Evolutionary conservation across 2,113 vertebrate genomes (phyloP).

Genomic region (Progne subis): DNA sequence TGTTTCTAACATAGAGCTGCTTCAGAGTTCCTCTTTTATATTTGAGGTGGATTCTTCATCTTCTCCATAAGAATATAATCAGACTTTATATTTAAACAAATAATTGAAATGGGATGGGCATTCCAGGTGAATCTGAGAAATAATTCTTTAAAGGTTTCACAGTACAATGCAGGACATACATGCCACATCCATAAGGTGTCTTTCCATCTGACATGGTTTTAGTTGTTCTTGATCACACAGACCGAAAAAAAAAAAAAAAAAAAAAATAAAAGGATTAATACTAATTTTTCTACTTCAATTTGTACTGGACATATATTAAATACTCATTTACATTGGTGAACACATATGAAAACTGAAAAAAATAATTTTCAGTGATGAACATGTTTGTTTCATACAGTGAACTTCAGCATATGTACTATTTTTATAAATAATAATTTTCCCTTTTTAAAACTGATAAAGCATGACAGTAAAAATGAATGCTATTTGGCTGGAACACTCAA

Average conservation of each 20-base stretch:
- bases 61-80: background rate
- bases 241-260: background rate
- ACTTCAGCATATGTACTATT: background rate
- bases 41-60: background rate
- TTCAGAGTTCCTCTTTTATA: background rate
- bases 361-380: background rate
- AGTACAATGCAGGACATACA: background rate
- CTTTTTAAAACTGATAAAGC: background rate
- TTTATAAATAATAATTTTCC: background rate
- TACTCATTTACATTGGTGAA: background rate
- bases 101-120: background rate
- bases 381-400: background rate
- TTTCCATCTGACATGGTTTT: background rate
- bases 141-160: background rate
- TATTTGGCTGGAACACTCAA: background rate
- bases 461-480: background rate
- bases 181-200: background rate
- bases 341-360: background rate
- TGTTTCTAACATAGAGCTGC: background rate
- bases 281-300: background rate
- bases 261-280: background rate
- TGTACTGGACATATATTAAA: background rate
- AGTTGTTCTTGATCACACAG: background rate
- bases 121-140: background rate
- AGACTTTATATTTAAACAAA: background rate